A percentile compares a stretch with the other conserved stretches of the same genome.
phyloP scores from a whole-genome alignment of 2,113 vertebrate species.

The Anguilla rostrata region DNA sequence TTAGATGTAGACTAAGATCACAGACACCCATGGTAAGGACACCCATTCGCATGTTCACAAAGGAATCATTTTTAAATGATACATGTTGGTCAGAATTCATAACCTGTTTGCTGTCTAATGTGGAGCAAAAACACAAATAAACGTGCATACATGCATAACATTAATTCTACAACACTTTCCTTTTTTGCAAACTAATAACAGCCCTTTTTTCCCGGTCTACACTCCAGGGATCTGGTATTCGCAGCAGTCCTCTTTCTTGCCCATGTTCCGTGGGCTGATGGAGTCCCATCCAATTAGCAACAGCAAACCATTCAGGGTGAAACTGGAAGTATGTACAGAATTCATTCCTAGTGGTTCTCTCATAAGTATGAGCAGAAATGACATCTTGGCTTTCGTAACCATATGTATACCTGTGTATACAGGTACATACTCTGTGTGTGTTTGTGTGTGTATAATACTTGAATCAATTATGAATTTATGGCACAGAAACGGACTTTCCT shows the following conservation, averaged over 20 bases:
- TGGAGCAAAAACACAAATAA: not conserved
- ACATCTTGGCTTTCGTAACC: not conserved
- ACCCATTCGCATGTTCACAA: not conserved
- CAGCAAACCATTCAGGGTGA: slow-evolving; percentile 57
- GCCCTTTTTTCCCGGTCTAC: slow-evolving; percentile 14
- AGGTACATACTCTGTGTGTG: too few species aligned
- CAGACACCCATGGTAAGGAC: not conserved
- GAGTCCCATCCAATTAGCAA: slow-evolving; percentile 39
- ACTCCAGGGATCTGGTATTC: slow-evolving; percentile 19
- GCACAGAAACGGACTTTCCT: not conserved
- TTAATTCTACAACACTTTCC: slow-evolving; percentile 5
- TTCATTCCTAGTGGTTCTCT: slow-evolving; percentile 43
- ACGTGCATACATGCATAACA: not conserved
- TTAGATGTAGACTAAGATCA: too few species aligned
- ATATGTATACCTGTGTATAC: slow-evolving; percentile 21
- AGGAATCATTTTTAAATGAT: not conserved
- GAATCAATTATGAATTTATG: too few species aligned
- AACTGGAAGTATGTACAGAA: slow-evolving; percentile 48
- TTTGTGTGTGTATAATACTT: too few species aligned
- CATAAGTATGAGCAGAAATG: slow-evolving; percentile 24
- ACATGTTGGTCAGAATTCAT: not conserved
- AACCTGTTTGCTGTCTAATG: not conserved
- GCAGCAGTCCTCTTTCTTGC: slow-evolving; percentile 21
- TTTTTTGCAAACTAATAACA: slow-evolving; percentile 16
- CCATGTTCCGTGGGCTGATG: slow-evolving; percentile 27